These are phyloP conservation scores for Calcarius ornatus DNA, from an alignment of 2,113 vertebrate species.

Conservation along the genomic window DNA sequence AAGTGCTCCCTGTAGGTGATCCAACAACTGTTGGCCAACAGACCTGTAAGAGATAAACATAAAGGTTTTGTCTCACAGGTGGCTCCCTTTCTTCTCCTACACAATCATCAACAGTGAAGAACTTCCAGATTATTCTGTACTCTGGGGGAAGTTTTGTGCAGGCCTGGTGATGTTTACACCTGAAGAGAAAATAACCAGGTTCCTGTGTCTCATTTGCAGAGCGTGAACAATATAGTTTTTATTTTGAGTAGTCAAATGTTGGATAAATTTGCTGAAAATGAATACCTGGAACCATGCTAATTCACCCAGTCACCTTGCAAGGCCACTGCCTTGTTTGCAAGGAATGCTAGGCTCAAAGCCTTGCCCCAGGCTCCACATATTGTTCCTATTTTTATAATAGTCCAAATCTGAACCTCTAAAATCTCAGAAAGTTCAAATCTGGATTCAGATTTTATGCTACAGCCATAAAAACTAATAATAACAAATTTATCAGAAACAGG, in stretches of 20 bases:
- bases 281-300: not conserved
- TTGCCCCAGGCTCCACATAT: not conserved
- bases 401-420: not conserved
- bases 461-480: conserved; percentile 45
- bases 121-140: not conserved
- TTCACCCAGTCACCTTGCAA: not conserved
- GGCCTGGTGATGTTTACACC: not conserved
- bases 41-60: not conserved
- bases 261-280: conserved; percentile 1
- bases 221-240: not conserved
- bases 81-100: not conserved
- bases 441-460: not conserved
- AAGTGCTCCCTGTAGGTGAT: not conserved
- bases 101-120: not conserved
- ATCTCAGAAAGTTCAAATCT: conserved; percentile 26
- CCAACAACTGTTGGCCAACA: not conserved
- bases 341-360: not conserved
- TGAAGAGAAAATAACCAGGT: not conserved
- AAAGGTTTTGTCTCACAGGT: not conserved
- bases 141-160: not conserved
- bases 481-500: conserved; percentile 4
- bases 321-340: not conserved
- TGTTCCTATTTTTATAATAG: not conserved
- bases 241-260: not conserved
- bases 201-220: not conserved